A percentile compares a stretch with the other conserved stretches of the same genome.
These are phyloP conservation scores for Bicyclus anynana DNA, from an alignment of 1,140 invertebrate species.

Conservation along the genomic window DNA sequence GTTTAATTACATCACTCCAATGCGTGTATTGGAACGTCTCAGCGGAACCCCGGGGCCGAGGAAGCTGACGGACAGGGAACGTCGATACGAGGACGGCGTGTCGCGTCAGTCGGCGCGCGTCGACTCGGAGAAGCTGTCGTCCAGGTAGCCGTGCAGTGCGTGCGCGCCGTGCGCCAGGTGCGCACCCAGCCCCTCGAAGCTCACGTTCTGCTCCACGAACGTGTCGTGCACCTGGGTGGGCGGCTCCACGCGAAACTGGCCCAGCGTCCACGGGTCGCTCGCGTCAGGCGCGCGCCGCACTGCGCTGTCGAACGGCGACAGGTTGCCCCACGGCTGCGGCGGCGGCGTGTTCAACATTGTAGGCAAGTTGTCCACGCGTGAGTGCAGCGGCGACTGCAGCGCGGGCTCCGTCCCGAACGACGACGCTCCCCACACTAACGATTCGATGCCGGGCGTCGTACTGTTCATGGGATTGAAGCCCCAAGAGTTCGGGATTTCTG, in stretches of 20 bases:
- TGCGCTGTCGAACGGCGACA: slow-evolving; percentile 46
- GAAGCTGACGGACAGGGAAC: not conserved
- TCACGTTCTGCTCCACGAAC: slow-evolving; percentile 59
- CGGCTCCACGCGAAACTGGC: slow-evolving; percentile 58
- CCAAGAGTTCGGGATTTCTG: slow-evolving; percentile 48
- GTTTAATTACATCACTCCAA: slow-evolving; percentile 45
- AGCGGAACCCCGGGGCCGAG: not conserved
- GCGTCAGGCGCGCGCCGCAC: slow-evolving; percentile 37
- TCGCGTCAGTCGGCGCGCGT: slow-evolving; percentile 65
- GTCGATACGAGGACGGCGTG: not conserved
- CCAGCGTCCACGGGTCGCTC: slow-evolving; percentile 57
- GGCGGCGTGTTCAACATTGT: slow-evolving; percentile 46
- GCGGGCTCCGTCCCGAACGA: slow-evolving; percentile 37
- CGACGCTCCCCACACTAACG: slow-evolving; percentile 51
- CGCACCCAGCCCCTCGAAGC: slow-evolving; percentile 49
- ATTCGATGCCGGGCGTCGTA: slow-evolving; percentile 46
- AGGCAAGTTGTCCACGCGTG: slow-evolving; percentile 41
- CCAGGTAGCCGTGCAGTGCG: slow-evolving; percentile 50
- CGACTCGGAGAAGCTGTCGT: slow-evolving; percentile 54
- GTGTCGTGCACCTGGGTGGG: slow-evolving; percentile 52
- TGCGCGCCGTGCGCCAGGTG: slow-evolving; percentile 45
- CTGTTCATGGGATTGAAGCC: slow-evolving; percentile 41
- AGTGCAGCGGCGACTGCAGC: slow-evolving; percentile 19
- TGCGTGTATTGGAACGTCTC: too few species aligned
- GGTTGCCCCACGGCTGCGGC: slow-evolving; percentile 42